phyloP scores from a whole-genome alignment of 2,113 vertebrate species.

The Trematomus loennbergii region DNA sequence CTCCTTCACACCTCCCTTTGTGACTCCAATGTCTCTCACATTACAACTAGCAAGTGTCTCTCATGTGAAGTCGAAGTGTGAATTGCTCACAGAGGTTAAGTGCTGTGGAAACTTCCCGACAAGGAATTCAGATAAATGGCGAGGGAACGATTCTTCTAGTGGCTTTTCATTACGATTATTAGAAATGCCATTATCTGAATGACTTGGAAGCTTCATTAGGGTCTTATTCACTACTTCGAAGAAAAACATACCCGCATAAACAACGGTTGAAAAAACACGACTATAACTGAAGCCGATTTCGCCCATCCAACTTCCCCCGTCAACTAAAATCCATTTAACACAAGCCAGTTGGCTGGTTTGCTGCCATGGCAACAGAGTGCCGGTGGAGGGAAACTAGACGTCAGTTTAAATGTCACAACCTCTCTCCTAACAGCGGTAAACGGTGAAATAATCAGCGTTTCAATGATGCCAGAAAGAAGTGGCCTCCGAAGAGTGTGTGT shows the following conservation, averaged over 20 bases:
- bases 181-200: constrained; percentile 15
- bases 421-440: constrained; percentile 50
- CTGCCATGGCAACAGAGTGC: constrained; percentile 65
- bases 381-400: constrained; percentile 10
- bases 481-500: not conserved
- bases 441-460: constrained; percentile 32
- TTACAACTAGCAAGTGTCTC: constrained; percentile 14
- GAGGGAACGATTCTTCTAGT: not conserved
- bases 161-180: not conserved
- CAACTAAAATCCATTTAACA: constrained; percentile 48
- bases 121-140: not conserved
- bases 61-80: constrained; percentile 44
- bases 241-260: constrained; percentile 8
- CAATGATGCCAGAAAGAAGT: constrained; percentile 19
- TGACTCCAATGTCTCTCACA: constrained; percentile 19
- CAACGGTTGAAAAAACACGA: constrained; percentile 25
- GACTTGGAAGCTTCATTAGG: not conserved
- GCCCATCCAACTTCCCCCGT: constrained; percentile 32
- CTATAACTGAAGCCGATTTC: constrained; percentile 10
- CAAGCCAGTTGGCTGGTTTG: constrained; percentile 32
- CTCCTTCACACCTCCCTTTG: constrained; percentile 29
- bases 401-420: constrained; percentile 64
- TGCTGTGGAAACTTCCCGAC: not conserved
- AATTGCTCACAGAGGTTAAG: constrained; percentile 25
- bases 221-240: not conserved